These are phyloP conservation scores for Drosophila subpulchrella DNA, from an alignment of 1,140 invertebrate genomes.

Conservation along the genomic window DNA sequence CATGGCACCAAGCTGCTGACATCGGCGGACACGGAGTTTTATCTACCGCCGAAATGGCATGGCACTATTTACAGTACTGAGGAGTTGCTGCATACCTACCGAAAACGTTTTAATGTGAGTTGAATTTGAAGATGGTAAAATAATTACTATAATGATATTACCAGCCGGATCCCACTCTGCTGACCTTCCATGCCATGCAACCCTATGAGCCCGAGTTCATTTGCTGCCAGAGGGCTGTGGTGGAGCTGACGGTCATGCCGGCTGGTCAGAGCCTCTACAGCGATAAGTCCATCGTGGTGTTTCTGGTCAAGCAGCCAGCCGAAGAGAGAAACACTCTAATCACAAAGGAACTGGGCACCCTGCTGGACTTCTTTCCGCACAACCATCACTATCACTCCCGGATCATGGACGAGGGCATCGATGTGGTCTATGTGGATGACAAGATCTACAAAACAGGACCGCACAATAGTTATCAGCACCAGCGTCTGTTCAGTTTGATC, in stretches of 20 bases:
- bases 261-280: constrained; percentile 48
- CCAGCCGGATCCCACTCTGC: constrained; percentile 41
- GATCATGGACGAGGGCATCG: constrained; percentile 62
- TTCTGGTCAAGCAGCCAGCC: constrained; percentile 45
- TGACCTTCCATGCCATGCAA: constrained; percentile 60
- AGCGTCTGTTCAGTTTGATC: constrained; percentile 52
- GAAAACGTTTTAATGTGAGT: constrained; percentile 51
- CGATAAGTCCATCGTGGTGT: constrained; percentile 56
- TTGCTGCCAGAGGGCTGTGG: constrained; percentile 46
- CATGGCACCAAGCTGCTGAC: constrained; percentile 57
- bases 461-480: constrained; percentile 40
- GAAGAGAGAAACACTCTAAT: constrained; percentile 39
- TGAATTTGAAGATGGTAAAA: neutral
- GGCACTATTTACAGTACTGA: constrained; percentile 65
- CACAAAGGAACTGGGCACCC: constrained; percentile 59
- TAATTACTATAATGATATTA: neutral
- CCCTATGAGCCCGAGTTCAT: constrained; percentile 62
- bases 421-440: constrained; percentile 63
- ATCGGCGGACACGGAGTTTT: constrained; percentile 51
- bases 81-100: constrained; percentile 40
- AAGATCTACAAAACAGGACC: constrained; percentile 20
- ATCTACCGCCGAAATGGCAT: constrained; percentile 56
- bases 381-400: constrained; percentile 59
- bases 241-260: constrained; percentile 57
- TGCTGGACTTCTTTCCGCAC: constrained; percentile 58